Evolutionary conservation across 1,140 invertebrate genomes (phyloP).

Genomic region (Marisa cornuarietis): DNA sequence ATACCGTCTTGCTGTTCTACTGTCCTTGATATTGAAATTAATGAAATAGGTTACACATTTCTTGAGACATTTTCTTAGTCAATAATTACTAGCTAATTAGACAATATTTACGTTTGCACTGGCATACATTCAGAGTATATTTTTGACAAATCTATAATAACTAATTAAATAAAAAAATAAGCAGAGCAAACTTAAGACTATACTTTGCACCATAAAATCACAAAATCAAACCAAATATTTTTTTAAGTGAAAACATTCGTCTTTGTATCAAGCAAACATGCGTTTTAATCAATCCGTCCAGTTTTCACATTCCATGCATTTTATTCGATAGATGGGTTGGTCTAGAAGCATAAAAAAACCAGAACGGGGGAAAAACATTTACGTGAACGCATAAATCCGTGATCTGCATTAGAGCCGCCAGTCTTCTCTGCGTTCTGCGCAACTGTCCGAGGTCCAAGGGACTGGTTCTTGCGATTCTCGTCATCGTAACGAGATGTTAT

Average conservation of each 20-base stretch:
- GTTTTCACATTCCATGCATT: not conserved
- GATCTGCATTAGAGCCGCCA: constrained; percentile 8
- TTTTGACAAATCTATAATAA: too few species aligned
- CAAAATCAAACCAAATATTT: not conserved
- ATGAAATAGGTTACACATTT: too few species aligned
- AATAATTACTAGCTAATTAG: too few species aligned
- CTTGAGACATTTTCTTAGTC: too few species aligned
- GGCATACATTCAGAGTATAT: too few species aligned
- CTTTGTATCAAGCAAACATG: not conserved
- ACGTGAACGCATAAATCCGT: not conserved
- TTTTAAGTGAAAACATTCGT: not conserved
- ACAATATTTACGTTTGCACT: too few species aligned
- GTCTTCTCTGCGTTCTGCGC: constrained; percentile 8
- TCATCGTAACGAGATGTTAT: not conserved
- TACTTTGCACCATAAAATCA: too few species aligned
- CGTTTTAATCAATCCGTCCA: not conserved
- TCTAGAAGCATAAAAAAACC: not conserved
- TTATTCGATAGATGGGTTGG: not conserved
- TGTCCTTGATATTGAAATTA: too few species aligned
- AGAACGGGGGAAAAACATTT: not conserved
- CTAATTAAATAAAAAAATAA: too few species aligned
- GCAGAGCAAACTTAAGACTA: too few species aligned
- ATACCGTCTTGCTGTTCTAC: too few species aligned
- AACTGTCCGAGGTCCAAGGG: constrained; percentile 11
- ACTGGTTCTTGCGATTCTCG: constrained; percentile 14